Percentiles rank a stretch among this genome's conserved stretches.
Conservation (phyloP, 2,113 vertebrate species). For the Edolisoma coerulescens region DNA sequence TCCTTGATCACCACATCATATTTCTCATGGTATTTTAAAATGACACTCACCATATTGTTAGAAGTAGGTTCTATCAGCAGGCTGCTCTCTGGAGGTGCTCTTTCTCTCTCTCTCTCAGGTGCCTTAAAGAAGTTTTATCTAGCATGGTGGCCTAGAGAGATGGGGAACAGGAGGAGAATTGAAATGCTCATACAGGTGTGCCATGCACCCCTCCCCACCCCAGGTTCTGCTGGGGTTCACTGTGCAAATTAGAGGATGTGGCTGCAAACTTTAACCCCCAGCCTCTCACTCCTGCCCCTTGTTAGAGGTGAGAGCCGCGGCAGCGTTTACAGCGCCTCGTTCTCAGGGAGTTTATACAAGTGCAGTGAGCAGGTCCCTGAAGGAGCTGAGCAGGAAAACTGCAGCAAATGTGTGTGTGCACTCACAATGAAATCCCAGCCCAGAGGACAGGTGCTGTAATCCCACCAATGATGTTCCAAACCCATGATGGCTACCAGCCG, state of each 20-base stretch:
- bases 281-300: not conserved
- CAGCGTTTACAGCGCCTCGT: not conserved
- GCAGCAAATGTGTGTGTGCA: constrained; percentile 63
- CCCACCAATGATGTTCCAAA: constrained; percentile 88
- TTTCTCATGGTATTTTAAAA: constrained; percentile 54
- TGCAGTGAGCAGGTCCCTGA: constrained; percentile 71
- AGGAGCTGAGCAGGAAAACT: constrained; percentile 64
- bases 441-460: constrained; percentile 88
- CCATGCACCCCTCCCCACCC: not conserved
- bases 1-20: constrained; percentile 49
- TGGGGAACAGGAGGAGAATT: not conserved
- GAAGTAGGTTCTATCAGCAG: constrained; percentile 33
- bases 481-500: constrained; percentile 90
- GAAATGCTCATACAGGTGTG: not conserved
- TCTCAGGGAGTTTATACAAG: constrained; percentile 69
- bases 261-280: not conserved
- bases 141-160: constrained; percentile 42
- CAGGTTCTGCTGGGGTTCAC: not conserved
- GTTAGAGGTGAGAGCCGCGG: not conserved
- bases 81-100: constrained; percentile 34
- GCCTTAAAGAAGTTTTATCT: constrained; percentile 57
- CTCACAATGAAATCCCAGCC: constrained; percentile 73
- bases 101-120: constrained; percentile 26
- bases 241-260: not conserved
- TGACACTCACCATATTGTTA: constrained; percentile 31